Base-by-base conservation (phyloP, 2,888 invertebrate genomes). In the Ephialtes manifestator region DNA sequence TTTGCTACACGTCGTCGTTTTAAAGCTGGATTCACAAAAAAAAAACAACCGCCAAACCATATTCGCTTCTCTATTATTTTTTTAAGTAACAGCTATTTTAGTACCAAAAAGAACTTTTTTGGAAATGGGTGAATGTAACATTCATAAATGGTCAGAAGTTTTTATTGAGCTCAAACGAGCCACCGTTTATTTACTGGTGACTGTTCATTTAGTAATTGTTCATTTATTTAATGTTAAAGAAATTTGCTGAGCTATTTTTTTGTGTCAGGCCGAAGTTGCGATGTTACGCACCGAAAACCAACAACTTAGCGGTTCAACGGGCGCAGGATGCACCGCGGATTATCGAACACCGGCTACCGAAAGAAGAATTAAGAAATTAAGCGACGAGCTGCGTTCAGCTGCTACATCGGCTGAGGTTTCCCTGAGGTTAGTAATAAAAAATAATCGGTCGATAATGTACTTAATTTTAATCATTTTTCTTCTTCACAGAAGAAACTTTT, bases 371-470 rank as follows among this genome's bases (percentile, higher is more conserved):
- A 91, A 87, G 82, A 94, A 95, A 89, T 92, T 96, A 84, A 96
- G 96, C 65, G 94, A 95, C 87, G 96, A 96, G 91, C 93, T 96
- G 87, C 94, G 95, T 87, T 94, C 94, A 80, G 96, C 96, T 77
- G 96, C 96, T 60, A 95, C 95, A 83, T 95, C 95, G 71, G 96
- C 96, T 4, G 96, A 96, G 94, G 95, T 94, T 88, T 96, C 96
- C 78, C 94, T 96, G 65, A 96, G 96, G 96, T 96, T 91, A 89
- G 67, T 39, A 39, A 39, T 10, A 4, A 18, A 51, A 5, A n/a
- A 4, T 51, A 1, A 72, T 48, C 24, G 65, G 15, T 4, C 24
- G 39, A 7, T 39, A 24, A 18, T 35, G 11, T 70, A 55, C 15
- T 20, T 60, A 18, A 53, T 53, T 53, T 18, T 53, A 1, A 51